Conservation (phyloP, 2,888 invertebrate species). For the Eudasyphora cyanicolor region DNA sequence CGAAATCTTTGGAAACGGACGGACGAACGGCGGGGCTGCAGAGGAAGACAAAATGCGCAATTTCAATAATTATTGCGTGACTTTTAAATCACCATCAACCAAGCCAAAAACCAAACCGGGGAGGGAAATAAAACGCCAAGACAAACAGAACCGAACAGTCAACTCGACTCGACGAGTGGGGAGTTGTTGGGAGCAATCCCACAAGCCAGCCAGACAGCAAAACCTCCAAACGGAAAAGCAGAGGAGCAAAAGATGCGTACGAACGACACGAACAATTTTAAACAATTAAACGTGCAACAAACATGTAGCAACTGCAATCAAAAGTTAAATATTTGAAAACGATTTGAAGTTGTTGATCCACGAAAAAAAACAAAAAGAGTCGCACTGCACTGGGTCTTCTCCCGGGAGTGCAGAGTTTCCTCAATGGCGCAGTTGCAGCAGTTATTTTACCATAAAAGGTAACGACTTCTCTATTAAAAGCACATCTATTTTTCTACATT, state of each 20-base stretch:
- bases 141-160: not conserved
- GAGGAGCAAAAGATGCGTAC: constrained; percentile 10
- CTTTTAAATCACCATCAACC: constrained; percentile 40
- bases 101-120: too few relatives aligned
- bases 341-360: not conserved
- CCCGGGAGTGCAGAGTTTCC: not conserved
- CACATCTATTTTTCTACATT: constrained; percentile 2
- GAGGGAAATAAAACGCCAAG: not conserved
- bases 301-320: constrained; percentile 58
- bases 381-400: not conserved
- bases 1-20: not conserved
- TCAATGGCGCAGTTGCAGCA: not conserved
- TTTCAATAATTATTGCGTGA: constrained; percentile 66
- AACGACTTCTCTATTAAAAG: constrained; percentile 26
- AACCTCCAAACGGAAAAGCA: not conserved
- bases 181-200: not conserved
- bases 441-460: not conserved
- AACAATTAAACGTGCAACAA: constrained; percentile 73
- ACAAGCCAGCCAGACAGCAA: not conserved
- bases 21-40: not conserved
- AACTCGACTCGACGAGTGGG: not conserved
- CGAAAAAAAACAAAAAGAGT: not conserved
- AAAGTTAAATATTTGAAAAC: constrained; percentile 20
- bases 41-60: constrained; percentile 48
- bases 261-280: constrained; percentile 63